Evolutionary conservation across 2,113 vertebrate genomes (phyloP).

Genomic region (Cephalophus harveyi): DNA sequence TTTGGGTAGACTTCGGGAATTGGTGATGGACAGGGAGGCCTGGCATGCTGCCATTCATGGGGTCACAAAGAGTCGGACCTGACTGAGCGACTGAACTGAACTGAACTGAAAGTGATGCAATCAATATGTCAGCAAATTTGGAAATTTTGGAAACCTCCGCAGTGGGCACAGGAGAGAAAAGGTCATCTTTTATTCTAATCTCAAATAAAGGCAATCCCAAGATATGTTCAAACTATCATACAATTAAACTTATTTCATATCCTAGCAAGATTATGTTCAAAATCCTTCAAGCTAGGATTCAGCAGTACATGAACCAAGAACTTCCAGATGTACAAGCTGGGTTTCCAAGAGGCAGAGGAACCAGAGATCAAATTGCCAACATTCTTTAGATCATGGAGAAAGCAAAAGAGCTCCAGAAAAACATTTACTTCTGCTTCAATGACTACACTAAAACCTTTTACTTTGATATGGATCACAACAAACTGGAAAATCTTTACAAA

Average conservation of each 20-base stretch:
- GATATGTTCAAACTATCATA: background rate
- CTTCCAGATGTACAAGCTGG: background rate
- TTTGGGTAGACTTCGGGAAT: rapidly evolving
- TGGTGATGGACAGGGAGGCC: background rate
- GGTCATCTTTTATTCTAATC: background rate
- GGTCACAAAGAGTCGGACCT: background rate
- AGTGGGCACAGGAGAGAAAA: background rate
- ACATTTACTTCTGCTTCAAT: background rate
- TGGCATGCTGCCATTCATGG: background rate
- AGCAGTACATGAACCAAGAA: background rate
- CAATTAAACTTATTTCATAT: background rate
- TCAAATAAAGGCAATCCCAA: background rate
- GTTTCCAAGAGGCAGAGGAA: background rate
- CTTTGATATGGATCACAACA: background rate
- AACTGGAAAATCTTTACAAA: background rate
- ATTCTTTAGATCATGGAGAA: background rate
- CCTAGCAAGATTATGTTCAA: background rate
- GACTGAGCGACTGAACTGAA: background rate
- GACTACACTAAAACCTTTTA: background rate
- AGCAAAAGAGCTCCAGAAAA: background rate
- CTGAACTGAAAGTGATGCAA: background rate
- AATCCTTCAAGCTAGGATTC: background rate
- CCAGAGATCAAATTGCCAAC: background rate
- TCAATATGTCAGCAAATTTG: background rate
- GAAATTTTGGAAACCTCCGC: background rate